Evolutionary conservation across 1,140 invertebrate genomes (phyloP).

Genomic region (Chlorops oryzae): DNA sequence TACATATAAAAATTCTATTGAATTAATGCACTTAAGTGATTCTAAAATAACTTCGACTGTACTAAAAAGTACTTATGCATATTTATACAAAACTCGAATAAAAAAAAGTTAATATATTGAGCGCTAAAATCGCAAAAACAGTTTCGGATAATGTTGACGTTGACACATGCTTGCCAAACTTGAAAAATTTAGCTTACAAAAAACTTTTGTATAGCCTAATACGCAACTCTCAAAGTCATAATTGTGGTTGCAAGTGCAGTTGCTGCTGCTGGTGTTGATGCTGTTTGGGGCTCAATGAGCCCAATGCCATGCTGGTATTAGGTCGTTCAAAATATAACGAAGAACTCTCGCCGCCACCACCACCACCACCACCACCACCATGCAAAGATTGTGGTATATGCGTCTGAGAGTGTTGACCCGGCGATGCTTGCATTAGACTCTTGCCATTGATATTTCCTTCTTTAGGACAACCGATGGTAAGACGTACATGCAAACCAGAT

Average conservation of each 20-base stretch:
- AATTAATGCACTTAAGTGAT: too few species aligned
- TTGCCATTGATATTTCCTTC: constrained; percentile 49
- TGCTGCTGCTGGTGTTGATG: constrained; percentile 21
- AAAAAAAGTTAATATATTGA: too few species aligned
- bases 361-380: constrained; percentile 14
- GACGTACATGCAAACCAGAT: constrained; percentile 82
- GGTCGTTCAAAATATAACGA: constrained; percentile 25
- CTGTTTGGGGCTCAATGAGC: constrained; percentile 12
- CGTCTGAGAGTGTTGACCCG: constrained; percentile 24
- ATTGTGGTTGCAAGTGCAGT: constrained; percentile 26
- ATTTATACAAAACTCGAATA: too few species aligned
- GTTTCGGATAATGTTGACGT: too few species aligned
- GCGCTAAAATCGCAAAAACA: too few species aligned
- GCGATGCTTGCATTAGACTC: constrained; percentile 15
- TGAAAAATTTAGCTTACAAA: too few species aligned
- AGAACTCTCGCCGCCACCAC: too few species aligned
- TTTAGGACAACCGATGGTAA: constrained; percentile 75
- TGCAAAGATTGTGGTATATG: constrained; percentile 3
- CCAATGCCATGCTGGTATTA: constrained; percentile 26
- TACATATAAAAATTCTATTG: too few species aligned
- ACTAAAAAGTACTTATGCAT: too few species aligned
- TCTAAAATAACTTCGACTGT: too few species aligned
- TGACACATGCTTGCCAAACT: too few species aligned
- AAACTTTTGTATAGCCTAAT: constrained; percentile 47
- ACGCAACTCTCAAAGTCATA: constrained; percentile 47